Evolutionary conservation across 2,113 vertebrate species (phyloP), one percentile per base, ranked within the genome.

Genomic region (Pimephales promelas): DNA sequence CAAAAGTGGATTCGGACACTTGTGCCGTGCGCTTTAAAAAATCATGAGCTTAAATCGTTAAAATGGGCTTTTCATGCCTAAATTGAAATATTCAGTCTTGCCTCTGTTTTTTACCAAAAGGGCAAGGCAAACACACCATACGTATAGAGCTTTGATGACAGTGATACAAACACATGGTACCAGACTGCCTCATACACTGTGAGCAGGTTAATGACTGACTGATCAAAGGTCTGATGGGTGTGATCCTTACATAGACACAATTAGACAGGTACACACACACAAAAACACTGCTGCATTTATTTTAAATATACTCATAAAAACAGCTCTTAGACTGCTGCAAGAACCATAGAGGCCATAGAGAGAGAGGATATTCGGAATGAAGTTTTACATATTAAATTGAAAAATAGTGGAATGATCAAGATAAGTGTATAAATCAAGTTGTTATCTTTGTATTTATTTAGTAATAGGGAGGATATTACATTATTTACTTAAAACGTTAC

Each of bases 171-270:
- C 16, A 62, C 26, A n/a, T 28, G 16, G 72, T 74, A 20, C 4
- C 22, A 11, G n/a, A 61, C 2, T 26, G 11, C 13, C n/a, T 40
- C 40, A 26, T 62, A 13, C 7, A 81, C 56, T 73, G 18, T 24
- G 10, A 78, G 14, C 47, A 61, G 34, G 36, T 79, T 83, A 86
- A 83, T 81, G n/a, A 77, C 71, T 56, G 57, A 83, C 80, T 54
- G 52, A 74, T 68, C 54, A n/a, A 85, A 79, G 82, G 79, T 86
- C 75, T 64, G 10, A 56, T 73, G 80, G 86, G 86, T 40, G 81
- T 85, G 77, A 76, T 31, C 11, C 43, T 61, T 16, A 47, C 72
- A 70, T 70, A 43, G 3, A 24, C 14, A 74, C 59, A 78, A n/a
- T 20, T 45, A 10, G 4, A 79, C 18, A 54, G 64, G 22, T 82